Evolutionary conservation across 2,113 vertebrate genomes (phyloP), one percentile per base, ranked within the genome.

Genomic region (Brachypteracias leptosomus): DNA sequence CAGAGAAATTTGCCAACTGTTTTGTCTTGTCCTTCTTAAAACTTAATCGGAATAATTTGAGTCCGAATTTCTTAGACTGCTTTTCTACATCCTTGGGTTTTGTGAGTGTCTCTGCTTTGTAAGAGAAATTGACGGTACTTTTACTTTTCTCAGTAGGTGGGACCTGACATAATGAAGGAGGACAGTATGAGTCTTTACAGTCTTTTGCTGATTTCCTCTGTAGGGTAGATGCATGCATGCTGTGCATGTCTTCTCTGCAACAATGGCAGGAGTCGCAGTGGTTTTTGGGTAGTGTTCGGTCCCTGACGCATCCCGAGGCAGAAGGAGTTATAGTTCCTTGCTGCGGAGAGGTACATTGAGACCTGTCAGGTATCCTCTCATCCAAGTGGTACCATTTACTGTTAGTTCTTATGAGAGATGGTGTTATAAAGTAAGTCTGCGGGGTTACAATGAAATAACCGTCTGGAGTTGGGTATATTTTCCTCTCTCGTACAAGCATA

Each of bases 321-420:
- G 99, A 99, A 28, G 99, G 99, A 28, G 99, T 99, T 81, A 99
- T 97, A 95, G 99, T 99, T 92, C 99, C 99, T 31, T 99, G 99
- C 77, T 99, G 99, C 3, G 99, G 99, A 84, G 99, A 99, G 97
- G 99, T 99, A 98, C 99, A 99, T 92, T 99, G 99, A 97, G 99
- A 98, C 88, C 99, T 97, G 74, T 99, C 99, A 85, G 98, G 98
- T 89, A 99, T 98, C 98, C 99, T 98, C 97, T 99, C 99, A 3
- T 99, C 99, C 97, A 99, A 97, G 97, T 99, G 99, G 97, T 99
- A 99, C 99, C 99, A 99, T 97, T 99, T 99, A 93, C 99, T 99
- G 97, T 99, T 99, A 97, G 99, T 99, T 97, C 99, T 98, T 98
- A 99, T 99, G 94, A 99, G 98, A 90, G 99, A 99, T 42, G 99